phyloP scores from a whole-genome alignment of 2,113 vertebrate species.

The Picathartes gymnocephalus region DNA sequence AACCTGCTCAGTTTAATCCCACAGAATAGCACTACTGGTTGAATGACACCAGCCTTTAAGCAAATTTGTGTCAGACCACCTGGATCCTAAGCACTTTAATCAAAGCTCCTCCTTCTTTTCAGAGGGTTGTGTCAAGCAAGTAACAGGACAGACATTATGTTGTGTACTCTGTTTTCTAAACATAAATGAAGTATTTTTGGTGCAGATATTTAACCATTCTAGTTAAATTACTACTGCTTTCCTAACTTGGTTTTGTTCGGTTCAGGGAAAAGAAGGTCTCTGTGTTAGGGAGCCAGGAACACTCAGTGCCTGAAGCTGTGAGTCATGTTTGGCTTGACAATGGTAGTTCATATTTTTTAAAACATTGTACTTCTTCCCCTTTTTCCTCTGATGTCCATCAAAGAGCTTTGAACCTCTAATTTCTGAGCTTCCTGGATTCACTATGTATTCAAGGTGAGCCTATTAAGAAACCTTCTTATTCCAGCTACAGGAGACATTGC shows the following conservation, averaged over 20 bases:
- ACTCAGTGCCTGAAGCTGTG: background rate
- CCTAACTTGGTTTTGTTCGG: fast-evolving
- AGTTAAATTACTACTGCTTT: background rate
- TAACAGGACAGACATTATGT: no score
- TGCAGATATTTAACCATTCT: background rate
- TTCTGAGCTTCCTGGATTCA: background rate
- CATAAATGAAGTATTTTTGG: background rate
- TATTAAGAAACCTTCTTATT: background rate
- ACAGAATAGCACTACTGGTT: background rate
- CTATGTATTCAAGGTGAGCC: background rate
- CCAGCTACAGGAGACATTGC: background rate
- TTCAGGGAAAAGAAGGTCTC: background rate
- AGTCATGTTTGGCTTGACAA: background rate
- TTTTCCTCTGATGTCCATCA: background rate
- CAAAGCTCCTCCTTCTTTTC: background rate
- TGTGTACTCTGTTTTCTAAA: background rate
- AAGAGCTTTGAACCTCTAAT: background rate
- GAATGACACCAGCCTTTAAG: background rate
- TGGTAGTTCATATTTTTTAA: background rate
- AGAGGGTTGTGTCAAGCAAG: background rate
- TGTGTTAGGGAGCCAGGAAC: background rate
- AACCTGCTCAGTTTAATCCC: background rate
- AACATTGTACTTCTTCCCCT: background rate
- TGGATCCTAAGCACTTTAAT: background rate
- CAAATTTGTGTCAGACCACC: background rate